Evolutionary conservation across 2,888 invertebrate genomes (phyloP), one percentile per base, ranked within the genome.

Genomic region (Dicranocentrus wangi): DNA sequence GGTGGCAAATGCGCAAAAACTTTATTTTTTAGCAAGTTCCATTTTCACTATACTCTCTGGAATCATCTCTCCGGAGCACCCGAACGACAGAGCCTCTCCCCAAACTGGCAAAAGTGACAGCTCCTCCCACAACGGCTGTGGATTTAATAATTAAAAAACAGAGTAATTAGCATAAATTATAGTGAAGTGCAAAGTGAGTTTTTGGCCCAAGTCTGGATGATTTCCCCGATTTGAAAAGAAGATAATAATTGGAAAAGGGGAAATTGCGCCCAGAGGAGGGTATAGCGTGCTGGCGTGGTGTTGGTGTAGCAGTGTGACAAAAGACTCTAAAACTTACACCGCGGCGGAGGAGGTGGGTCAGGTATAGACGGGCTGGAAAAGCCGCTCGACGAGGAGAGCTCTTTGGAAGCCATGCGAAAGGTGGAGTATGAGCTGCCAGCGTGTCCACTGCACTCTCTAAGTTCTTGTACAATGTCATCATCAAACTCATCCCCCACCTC

Each of bases 291-390:
- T n/a, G n/a, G n/a, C n/a, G n/a, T n/a, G n/a, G n/a, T n/a, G n/a
- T n/a, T n/a, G n/a, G n/a, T n/a, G n/a, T n/a, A 47, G 47, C n/a
- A 13, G 47, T 13, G 47, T n/a, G n/a, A n/a, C n/a, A n/a, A n/a
- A n/a, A 32, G 10, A 32, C 32, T 32, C 10, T 32, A 32, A 32
- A 32, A 25, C 69, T 76, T 80, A 84, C 85, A 83, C 81, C 86
- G 65, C n/a, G 86, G 86, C 1, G 86, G 86, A n/a, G 85, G 86
- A 2, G 86, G 86, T 27, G 85, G 85, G 27, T 86, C 85, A 58
- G 85, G 85, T 53, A 86, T 85, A 42, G 84, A 83, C 19, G 86
- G 86, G 60, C 84, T 84, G 1, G 85, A 85, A 60, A 85, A 86
- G 32, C 86, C 86, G 78, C 85, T 85, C 3, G 86, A 86, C 1